Base-by-base conservation (phyloP, 1,140 invertebrate species). In the Copidosoma floridanum region DNA sequence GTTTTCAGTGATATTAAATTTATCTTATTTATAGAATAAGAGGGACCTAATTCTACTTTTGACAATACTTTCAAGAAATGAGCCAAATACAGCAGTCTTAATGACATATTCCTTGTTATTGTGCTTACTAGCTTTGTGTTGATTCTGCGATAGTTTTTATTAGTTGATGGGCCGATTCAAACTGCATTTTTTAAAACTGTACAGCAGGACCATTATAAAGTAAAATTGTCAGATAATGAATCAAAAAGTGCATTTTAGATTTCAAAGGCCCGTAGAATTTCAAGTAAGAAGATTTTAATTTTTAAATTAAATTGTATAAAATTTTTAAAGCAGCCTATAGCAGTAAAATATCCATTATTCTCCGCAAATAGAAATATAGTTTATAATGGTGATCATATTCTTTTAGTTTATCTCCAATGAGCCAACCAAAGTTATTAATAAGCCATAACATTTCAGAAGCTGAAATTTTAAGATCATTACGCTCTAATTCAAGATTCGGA, bases 101-200 rank as follows among this genome's bases (percentile, higher is more conserved):
- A 32, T 8, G 29, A 32, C 29, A 32, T 32, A 6, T 32, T 32
- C 6, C 6, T 32, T 32, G 29, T 8, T 8, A 32, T 32, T 8
- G 29, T 32, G 6, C 12, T 32, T 12, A 32, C 6, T 32, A 32
- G 12, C 6, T 32, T 32, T 12, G 12, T 32, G 29, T 40, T 16
- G 38, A 10, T 40, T 40, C 10, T 40, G 12, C 24, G 5, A 53
- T 35, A 14, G 62, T 52, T 57, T 62, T 65, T 24, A 63, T 20
- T 51, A 51, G 51, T 55, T 37, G 32, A 55, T 60, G 64, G 43
- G 65, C 54, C n/a, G 61, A 38, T 65, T 61, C 60, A 50, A 56
- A 64, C 46, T 18, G 57, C 32, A 60, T 48, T 0, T 48, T 43
- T 3, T 43, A 65, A 26, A 51, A 53, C 37, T 57, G 23, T 16